Evolutionary conservation across 2,888 invertebrate genomes (phyloP), one percentile per base, ranked within the genome.

Genomic region (Hemaris fuciformis): DNA sequence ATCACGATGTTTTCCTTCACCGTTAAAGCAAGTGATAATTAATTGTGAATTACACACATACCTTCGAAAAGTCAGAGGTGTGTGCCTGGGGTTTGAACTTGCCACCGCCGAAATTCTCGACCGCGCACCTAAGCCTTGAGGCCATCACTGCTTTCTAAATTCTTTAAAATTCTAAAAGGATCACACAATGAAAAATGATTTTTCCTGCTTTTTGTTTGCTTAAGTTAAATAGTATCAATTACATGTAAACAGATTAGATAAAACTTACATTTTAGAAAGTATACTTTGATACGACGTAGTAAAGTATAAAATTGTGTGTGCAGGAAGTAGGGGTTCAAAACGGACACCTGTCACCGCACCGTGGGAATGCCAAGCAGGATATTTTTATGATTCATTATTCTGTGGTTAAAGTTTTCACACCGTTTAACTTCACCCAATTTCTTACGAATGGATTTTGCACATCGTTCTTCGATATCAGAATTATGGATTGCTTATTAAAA

Each of bases 271-370:
- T 41, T 23, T 23, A 22, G 10, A 57, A 57, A 45, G 45, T 20
- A 2, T 41, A 45, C 57, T 57, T 15, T 60, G 60, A 41, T 1
- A 1, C 5, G 3, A 25, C 0, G 0, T 0, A 0, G 2, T 60
- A 66, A 45, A 57, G 65, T 64, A 20, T 38, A 46, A 31, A 64
- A 34, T 63, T 6, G 20, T 10, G 38, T 31, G 27, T 34, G 25
- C 18, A 23, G 38, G 48, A 25, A 38, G 8, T 25, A 18, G 18
- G n/a, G 38, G 20, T 18, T 38, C 34, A 38, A 18, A 22, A n/a
- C 25, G 25, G 60, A 76, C 85, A 85, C 85, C 85, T 85, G 85
- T 85, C 77, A 64, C 38, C 27, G n/a, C 61, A 74, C 76, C 84
- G 85, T 85, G 85, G 84, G 85, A 85, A 85, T 73, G 67, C 57